Percentiles rank a stretch among this genome's conserved stretches.
phyloP scores from a whole-genome alignment of 2,888 invertebrate genomes.

The Frankliniella fusca region DNA sequence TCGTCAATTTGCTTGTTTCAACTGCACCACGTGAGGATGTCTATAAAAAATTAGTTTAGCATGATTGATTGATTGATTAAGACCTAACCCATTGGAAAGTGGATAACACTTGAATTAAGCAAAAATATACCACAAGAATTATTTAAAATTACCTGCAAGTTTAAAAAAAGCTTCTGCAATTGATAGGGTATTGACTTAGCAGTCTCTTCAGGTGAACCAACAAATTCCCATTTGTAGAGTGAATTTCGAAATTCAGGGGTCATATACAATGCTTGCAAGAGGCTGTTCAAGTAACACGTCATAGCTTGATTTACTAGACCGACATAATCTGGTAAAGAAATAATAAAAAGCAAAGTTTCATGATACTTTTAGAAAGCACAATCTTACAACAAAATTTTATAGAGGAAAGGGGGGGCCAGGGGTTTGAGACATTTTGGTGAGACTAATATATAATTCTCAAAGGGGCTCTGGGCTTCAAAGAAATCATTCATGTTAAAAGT shows the following conservation, averaged over 20 bases:
- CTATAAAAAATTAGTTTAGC: slow-evolving; percentile 46
- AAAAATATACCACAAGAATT: slow-evolving; percentile 32
- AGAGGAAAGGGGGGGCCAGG: not conserved
- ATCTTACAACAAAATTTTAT: not conserved
- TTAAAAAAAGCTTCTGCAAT: slow-evolving; percentile 77
- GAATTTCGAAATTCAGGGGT: slow-evolving; percentile 89
- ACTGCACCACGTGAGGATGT: slow-evolving; percentile 73
- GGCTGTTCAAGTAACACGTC: slow-evolving; percentile 87
- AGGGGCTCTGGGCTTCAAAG: not conserved
- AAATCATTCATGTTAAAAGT: not conserved
- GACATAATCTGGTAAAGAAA: slow-evolving; percentile 56
- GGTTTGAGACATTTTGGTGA: not conserved
- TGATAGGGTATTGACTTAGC: slow-evolving; percentile 78
- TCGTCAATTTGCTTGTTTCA: slow-evolving; percentile 81
- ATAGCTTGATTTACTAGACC: slow-evolving; percentile 86
- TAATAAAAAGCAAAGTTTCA: not conserved
- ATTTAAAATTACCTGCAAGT: slow-evolving; percentile 58
- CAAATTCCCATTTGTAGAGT: slow-evolving; percentile 77
- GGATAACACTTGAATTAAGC: slow-evolving; percentile 21
- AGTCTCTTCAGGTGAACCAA: slow-evolving; percentile 55
- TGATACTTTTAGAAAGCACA: not conserved
- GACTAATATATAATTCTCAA: not conserved
- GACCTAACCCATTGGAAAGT: not conserved
- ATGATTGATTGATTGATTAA: not conserved
- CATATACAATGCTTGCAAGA: slow-evolving; percentile 84